Evolutionary conservation across 2,888 invertebrate genomes (phyloP).

Genomic region (Globia sparganii): DNA sequence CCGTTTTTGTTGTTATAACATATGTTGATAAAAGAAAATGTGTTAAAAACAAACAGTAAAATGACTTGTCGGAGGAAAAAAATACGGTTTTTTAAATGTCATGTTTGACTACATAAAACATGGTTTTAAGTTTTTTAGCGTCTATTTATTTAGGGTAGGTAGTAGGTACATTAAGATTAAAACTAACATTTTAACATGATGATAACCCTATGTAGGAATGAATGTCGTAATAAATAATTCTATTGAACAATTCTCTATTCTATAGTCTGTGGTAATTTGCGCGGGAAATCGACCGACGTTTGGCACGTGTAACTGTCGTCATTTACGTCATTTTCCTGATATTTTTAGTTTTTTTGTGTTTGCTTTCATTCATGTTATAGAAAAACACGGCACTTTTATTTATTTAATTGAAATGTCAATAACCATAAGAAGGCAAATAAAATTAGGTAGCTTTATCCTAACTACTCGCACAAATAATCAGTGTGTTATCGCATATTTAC

Average conservation of each 20-base stretch:
- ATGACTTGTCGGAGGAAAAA: too few species aligned
- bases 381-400: background rate
- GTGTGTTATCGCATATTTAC: background rate
- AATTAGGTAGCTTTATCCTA: background rate
- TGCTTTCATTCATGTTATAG: background rate
- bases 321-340: background rate
- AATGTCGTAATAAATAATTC: background rate
- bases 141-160: too few species aligned
- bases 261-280: conserved; percentile 6
- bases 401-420: background rate
- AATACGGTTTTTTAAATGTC: too few species aligned
- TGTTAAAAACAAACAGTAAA: too few species aligned
- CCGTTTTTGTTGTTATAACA: too few species aligned
- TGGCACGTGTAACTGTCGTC: conserved; percentile 14
- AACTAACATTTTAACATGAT: background rate
- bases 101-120: too few species aligned
- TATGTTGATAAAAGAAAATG: too few species aligned
- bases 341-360: background rate
- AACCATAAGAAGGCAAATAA: background rate
- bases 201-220: background rate
- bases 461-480: background rate
- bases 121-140: background rate
- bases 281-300: conserved; percentile 34
- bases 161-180: too few species aligned
- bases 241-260: conserved; percentile 7